These are phyloP conservation scores for Microchirus variegatus DNA, from an alignment of 2,797 vertebrate genomes.

Conservation along the genomic window DNA sequence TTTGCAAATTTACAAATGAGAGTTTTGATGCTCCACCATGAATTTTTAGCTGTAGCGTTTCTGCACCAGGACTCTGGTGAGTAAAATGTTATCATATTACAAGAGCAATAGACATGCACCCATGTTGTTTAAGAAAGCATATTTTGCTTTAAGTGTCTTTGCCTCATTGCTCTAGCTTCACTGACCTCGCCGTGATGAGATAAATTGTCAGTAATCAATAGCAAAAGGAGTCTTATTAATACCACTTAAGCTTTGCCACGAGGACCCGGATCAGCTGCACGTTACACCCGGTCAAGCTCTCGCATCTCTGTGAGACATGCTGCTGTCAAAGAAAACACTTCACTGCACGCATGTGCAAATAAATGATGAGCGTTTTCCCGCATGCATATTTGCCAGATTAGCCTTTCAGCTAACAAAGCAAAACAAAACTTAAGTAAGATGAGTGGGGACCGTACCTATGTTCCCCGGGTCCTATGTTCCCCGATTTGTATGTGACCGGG, in stretches of 20 bases:
- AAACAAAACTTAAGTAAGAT: no score
- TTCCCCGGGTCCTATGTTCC: no score
- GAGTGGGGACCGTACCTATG: no score
- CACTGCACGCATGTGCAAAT: slow-evolving; percentile 1
- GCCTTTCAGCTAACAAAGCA: neutral
- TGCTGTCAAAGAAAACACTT: slow-evolving; percentile 29
- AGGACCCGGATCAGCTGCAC: slow-evolving; percentile 28
- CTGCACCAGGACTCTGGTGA: neutral
- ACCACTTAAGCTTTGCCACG: slow-evolving; percentile 11
- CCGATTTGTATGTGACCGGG: no score
- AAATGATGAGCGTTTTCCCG: neutral
- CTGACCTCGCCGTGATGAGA: slow-evolving; percentile 26
- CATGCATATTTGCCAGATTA: neutral
- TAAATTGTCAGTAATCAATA: slow-evolving; percentile 40
- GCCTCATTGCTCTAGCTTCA: slow-evolving; percentile 16
- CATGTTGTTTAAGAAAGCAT: neutral
- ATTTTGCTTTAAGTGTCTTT: slow-evolving; percentile 14
- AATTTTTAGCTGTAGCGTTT: neutral
- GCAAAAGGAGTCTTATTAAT: slow-evolving; percentile 23
- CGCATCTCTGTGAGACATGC: neutral
- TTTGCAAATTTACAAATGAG: slow-evolving; percentile 23
- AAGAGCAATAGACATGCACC: neutral
- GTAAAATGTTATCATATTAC: neutral
- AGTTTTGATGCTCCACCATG: neutral
- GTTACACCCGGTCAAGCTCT: slow-evolving; percentile 21